Evolutionary conservation across 2,888 invertebrate species (phyloP), one percentile per base, ranked within the genome.

Genomic region (Pristionchus fissidentatus): DNA sequence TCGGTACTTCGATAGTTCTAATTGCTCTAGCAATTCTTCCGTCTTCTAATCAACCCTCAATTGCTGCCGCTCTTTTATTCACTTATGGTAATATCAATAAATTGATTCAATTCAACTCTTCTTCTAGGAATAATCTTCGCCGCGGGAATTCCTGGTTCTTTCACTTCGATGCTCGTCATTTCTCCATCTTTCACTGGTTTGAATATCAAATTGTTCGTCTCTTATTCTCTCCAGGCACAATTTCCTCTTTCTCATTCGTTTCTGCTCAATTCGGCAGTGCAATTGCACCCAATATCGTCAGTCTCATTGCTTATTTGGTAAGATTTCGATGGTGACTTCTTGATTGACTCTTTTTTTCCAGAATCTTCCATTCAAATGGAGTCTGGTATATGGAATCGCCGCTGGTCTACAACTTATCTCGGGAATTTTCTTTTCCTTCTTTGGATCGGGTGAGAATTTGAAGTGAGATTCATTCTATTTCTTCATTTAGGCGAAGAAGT

Each of bases 71-170:
- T 5, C 70, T 70, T 19, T 41, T 70, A 5, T 70, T 70, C 43
- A 19, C 41, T 5, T 70, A 70, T 19, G 70, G 70, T 70, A 41
- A 41, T 70, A 38, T 26, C 26, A 1, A n/a, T 26, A 38, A 8
- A 19, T 66, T 26, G 22, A 22, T 22, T 19, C 22, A n/a, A 1
- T 8, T 15, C 52, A 52, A 8, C n/a, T n/a, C 15, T 52, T 52
- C 52, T n/a, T 52, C 13, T 5, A 70, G 70, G 70, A 13, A 70
- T 70, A 41, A 38, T 70, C 70, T 70, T 43, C 13, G 70, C 70
- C n/a, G 70, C 70, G 22, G 70, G 70, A 26, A 70, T 70, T 70
- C 70, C 70, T n/a, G 70, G 70, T 26, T 70, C 43, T 41, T 70
- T 70, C 26, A 70, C 70, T 43, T 70, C 70, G 1, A 70, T 70